Percentiles rank a stretch among this genome's conserved stretches.
These are phyloP conservation scores for Linnaemya tessellans DNA, from an alignment of 2,888 invertebrate genomes.

Conservation along the genomic window DNA sequence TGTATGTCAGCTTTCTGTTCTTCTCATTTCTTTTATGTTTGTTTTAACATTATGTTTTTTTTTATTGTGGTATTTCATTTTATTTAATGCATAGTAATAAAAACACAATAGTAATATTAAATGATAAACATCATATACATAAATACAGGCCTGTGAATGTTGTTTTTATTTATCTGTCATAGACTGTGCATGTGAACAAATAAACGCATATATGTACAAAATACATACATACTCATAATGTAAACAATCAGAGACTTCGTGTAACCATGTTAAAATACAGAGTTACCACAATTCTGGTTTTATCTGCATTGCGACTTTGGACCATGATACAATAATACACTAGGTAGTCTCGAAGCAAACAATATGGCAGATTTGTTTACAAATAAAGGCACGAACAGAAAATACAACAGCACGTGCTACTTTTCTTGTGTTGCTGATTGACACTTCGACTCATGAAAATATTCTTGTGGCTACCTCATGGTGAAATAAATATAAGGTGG, in stretches of 20 bases:
- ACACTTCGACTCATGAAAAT: too few relatives aligned
- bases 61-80: constrained; percentile 36
- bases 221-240: not conserved
- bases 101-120: constrained; percentile 24
- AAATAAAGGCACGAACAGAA: too few relatives aligned
- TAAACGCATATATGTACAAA: too few relatives aligned
- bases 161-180: not conserved
- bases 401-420: too few relatives aligned
- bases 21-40: not conserved
- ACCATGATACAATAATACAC: too few relatives aligned
- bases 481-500: too few relatives aligned
- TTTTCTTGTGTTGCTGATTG: too few relatives aligned
- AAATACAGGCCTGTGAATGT: not conserved
- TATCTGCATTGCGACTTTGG: not conserved
- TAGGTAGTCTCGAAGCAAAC: too few relatives aligned
- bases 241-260: not conserved
- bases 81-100: constrained; percentile 36
- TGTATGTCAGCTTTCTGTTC: not conserved
- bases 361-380: too few relatives aligned
- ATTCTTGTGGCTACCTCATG: too few relatives aligned
- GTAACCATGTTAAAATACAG: not conserved
- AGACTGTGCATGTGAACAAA: not conserved
- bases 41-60: not conserved
- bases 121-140: constrained; percentile 34
- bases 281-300: not conserved